Conservation (phyloP, 2,113 vertebrate genomes). For the Bujurquina vittata region DNA sequence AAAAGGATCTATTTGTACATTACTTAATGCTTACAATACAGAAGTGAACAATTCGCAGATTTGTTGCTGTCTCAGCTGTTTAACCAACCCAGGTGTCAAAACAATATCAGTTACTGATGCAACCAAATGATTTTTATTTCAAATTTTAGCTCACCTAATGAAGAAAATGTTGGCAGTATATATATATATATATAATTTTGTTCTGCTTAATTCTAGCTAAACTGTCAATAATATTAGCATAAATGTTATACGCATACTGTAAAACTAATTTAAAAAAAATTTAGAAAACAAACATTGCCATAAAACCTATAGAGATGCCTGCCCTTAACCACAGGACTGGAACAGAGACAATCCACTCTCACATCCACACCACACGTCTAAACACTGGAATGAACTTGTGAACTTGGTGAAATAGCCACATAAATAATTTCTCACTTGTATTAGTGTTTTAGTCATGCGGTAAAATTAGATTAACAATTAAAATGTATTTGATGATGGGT, state of each 20-base stretch:
- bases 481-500: conserved; percentile 1
- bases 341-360: not conserved
- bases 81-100: not conserved
- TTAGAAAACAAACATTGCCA: not conserved
- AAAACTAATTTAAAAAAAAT: not conserved
- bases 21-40: not conserved
- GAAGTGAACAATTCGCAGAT: not conserved
- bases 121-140: no score
- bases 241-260: no score
- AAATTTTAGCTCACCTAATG: not conserved
- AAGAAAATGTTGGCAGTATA: not conserved
- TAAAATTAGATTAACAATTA: conserved; percentile 33
- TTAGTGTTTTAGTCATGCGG: conserved; percentile 1
- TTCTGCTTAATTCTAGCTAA: not conserved
- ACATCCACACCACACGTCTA: not conserved
- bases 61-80: not conserved
- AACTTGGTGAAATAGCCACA: not conserved
- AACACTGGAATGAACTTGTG: not conserved
- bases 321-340: not conserved
- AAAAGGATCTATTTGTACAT: not conserved
- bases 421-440: not conserved
- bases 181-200: not conserved
- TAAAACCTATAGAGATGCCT: not conserved
- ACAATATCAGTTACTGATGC: not conserved
- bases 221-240: not conserved